Evolutionary conservation across 2,113 vertebrate species (phyloP).

Genomic region (Salvelinus fontinalis): DNA sequence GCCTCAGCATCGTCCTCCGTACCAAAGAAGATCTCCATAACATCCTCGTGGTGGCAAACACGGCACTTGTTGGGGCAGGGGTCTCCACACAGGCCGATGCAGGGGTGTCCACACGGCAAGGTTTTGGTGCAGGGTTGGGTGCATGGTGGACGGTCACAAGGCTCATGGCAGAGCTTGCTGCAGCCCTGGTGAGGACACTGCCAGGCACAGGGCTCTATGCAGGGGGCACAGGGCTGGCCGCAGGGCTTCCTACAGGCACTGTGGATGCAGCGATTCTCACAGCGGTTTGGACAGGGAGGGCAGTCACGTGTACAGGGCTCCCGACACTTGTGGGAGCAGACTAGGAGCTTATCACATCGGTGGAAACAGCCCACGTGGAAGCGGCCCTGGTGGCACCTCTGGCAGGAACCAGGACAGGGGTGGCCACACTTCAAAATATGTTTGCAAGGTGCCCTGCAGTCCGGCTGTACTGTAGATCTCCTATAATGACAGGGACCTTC

Average conservation of each 20-base stretch:
- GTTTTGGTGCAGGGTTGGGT: slow-evolving; percentile 74
- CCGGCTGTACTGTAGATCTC: neutral
- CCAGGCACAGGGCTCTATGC: slow-evolving; percentile 86
- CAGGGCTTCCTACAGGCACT: slow-evolving; percentile 84
- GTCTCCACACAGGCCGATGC: slow-evolving; percentile 89
- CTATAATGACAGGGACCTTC: slow-evolving; percentile 70
- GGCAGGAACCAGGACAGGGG: slow-evolving; percentile 80
- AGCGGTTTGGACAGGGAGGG: slow-evolving; percentile 78
- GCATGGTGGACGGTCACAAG: slow-evolving; percentile 86
- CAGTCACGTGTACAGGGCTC: slow-evolving; percentile 81
- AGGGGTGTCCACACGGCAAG: slow-evolving; percentile 83
- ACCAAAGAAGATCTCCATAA: slow-evolving; percentile 90
- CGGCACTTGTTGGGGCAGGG: slow-evolving; percentile 88
- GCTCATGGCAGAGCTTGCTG: slow-evolving; percentile 85
- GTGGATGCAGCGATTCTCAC: slow-evolving; percentile 87
- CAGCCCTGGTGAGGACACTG: slow-evolving; percentile 84
- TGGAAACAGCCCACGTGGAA: slow-evolving; percentile 78
- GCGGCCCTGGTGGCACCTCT: slow-evolving; percentile 81
- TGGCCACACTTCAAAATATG: slow-evolving; percentile 82
- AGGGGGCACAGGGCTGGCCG: slow-evolving; percentile 81
- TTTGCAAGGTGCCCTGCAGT: slow-evolving; percentile 71
- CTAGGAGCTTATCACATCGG: slow-evolving; percentile 75
- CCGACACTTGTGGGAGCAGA: slow-evolving; percentile 87
- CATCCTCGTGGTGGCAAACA: slow-evolving; percentile 79
- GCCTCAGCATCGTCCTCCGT: slow-evolving; percentile 84